Conservation (phyloP, 1,140 invertebrate genomes). For the Saxidomus purpurata region DNA sequence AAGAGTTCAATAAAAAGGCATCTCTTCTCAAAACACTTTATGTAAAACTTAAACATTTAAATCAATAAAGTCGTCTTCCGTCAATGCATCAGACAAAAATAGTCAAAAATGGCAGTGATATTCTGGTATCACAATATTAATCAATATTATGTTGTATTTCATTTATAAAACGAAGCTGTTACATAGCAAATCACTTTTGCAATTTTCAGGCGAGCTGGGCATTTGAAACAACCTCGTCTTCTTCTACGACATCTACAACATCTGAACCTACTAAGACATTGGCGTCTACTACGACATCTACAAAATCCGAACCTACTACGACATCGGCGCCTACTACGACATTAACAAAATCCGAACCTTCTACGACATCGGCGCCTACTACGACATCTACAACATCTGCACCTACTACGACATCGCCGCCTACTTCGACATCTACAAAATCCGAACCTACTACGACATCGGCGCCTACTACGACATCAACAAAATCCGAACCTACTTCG, state of each 20-base stretch:
- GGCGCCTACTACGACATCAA: neutral
- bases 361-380: neutral
- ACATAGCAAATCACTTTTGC: too few relatives aligned
- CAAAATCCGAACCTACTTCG: neutral
- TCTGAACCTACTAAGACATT: neutral
- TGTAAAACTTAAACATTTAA: too few relatives aligned
- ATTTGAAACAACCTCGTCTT: neutral
- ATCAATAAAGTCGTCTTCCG: too few relatives aligned
- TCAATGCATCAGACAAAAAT: too few relatives aligned
- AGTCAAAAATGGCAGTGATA: too few relatives aligned
- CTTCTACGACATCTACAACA: neutral
- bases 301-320: neutral
- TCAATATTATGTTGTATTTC: too few relatives aligned
- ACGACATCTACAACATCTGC: neutral
- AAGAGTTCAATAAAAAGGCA: too few relatives aligned
- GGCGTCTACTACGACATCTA: neutral
- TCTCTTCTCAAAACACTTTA: too few relatives aligned
- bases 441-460: neutral
- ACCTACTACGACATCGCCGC: neutral
- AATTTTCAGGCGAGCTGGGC: neutral
- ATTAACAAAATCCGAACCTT: neutral
- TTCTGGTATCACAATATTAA: too few relatives aligned
- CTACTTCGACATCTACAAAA: neutral
- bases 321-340: neutral
- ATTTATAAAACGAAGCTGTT: too few relatives aligned